phyloP scores from a whole-genome alignment of 2,888 invertebrate genomes.

The Chrysolina haemoptera region DNA sequence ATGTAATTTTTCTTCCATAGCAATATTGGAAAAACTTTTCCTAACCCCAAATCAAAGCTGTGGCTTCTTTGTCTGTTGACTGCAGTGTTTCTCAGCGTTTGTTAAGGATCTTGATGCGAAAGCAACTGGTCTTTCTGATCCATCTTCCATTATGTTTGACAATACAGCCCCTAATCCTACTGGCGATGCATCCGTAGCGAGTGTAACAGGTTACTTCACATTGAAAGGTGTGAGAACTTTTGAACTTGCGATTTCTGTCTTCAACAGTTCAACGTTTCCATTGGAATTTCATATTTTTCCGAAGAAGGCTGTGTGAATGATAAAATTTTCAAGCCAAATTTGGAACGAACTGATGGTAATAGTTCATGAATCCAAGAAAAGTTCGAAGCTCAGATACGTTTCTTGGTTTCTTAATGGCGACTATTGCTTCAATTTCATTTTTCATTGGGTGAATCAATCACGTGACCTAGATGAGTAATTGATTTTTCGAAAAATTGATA shows the following conservation, averaged over 20 bases:
- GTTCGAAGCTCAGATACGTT: background rate
- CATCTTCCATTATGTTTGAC: no score
- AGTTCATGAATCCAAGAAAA: background rate
- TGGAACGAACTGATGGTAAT: background rate
- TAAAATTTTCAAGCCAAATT: slow-evolving; percentile 3
- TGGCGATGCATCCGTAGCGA: no score
- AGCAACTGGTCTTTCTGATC: no score
- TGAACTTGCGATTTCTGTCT: background rate
- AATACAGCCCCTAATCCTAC: no score
- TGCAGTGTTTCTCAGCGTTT: no score
- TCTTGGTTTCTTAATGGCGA: background rate
- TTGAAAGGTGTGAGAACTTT: no score
- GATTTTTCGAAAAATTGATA: slow-evolving; percentile 1
- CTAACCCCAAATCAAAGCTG: no score
- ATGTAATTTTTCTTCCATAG: no score
- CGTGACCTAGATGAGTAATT: slow-evolving; percentile 5
- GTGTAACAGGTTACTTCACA: no score
- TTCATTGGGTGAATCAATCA: slow-evolving; percentile 5
- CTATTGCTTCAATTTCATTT: background rate
- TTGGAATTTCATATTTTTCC: background rate
- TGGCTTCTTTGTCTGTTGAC: no score
- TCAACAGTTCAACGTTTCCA: background rate
- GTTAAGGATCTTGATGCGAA: no score
- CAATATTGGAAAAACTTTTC: no score
- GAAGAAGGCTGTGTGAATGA: slow-evolving; percentile 3